Evolutionary conservation across 2,113 vertebrate genomes (phyloP), one percentile per base, ranked within the genome.

Genomic region (Sterrhoptilus dennistouni): DNA sequence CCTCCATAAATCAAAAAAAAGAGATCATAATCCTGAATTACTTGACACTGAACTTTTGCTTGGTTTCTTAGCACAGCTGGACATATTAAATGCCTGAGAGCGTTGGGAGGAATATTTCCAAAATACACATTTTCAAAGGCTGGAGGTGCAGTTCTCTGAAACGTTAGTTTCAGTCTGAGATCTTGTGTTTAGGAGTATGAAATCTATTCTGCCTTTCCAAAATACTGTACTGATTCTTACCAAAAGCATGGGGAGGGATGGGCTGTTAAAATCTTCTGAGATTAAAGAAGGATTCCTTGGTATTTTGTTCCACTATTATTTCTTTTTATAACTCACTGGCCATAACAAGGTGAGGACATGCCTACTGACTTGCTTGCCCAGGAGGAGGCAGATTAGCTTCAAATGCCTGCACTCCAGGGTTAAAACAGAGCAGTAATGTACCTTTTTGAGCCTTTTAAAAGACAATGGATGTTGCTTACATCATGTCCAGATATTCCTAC

Each of bases 1-100:
- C 89, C 69, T 96, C 71, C 86, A 88, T 76, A 90, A 92, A 92
- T 97, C 74, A 94, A 79, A 79, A 65, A 94, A 85, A 71, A 65
- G 61, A 89, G 66, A 86, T 76, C 88, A 92, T 93, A 91, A 93
- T 89, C 53, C 95, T 86, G 38, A 74, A 66, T 84, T 90, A 65
- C 66, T 94, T 87, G 89, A 91, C 84, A 17, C 45, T 87, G 71
- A 95, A 82, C 76, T 94, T 82, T 47, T 94, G 77, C 87, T 76
- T 71, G 61, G 33, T 93, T 95, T 89, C 79, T 91, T 17, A 79
- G 75, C 64, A 10, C 71, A 95, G 54, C 84, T 91, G 93, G 93
- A 60, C n/a, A 13, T 45, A 25, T 38, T 68, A 83, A 92, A 83
- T 71, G 53, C 35, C 33, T 80, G 18, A 57, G 93, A 93, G 50